Evolutionary conservation across 2,797 vertebrate species (phyloP), one percentile per base, ranked within the genome.

Genomic region (Cheirogaleus major): DNA sequence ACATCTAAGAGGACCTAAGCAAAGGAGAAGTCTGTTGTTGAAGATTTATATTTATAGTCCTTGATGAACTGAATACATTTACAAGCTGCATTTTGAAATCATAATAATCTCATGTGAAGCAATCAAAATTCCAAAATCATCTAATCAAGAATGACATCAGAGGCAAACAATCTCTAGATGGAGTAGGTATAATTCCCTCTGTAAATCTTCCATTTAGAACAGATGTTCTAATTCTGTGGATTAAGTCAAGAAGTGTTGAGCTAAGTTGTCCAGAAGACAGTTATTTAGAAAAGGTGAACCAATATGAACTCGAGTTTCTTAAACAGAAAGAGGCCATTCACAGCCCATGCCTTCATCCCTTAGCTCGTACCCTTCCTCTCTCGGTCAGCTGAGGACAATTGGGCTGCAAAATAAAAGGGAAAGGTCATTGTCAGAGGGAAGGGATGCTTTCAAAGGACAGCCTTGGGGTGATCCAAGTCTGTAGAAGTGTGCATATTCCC

Each of bases 31-130:
- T 61, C 96, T 97, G 80, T 97, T 97, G 97, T 91, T 84, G 89
- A 97, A 97, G 97, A 95, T 97, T 95, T 97, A 91, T 96, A 98
- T 98, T 97, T 97, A 97, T 96, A 96, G 27, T 95, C 92, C 95
- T 97, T 98, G 97, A 98, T 98, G 98, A 98, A 97, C 97, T 97
- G 97, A 98, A 97, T 98, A 97, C 96, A 97, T 97, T 98, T 98
- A 97, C 97, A 96, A 93, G 97, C 98, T 97, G 96, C 90, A 97
- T 98, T 98, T 98, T 98, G 98, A 98, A 98, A 98, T 98, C 97
- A 95, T 97, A 98, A 97, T 97, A 97, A 97, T 98, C 96, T 98
- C 96, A 97, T 97, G 96, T 98, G 97, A 97, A 97, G 98, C 97
- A 98, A 98, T 98, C 98, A 98, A 98, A 98, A 98, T 98, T 97